phyloP scores from a whole-genome alignment of 2,113 vertebrate species.

The Cygnus buccinator region DNA sequence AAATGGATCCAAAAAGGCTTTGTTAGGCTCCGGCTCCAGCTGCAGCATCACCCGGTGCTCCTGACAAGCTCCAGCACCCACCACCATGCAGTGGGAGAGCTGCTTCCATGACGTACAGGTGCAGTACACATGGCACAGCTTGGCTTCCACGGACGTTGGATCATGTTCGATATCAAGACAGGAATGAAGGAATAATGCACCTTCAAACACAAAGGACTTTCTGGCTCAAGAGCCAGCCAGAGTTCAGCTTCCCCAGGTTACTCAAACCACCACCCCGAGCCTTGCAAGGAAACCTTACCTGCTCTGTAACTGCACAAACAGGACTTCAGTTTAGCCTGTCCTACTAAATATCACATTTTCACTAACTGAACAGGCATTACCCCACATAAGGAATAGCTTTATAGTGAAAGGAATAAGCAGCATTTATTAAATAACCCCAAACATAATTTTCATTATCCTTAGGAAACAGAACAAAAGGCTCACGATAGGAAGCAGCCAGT shows the following conservation, averaged over 20 bases:
- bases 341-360: neutral
- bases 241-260: neutral
- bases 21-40: neutral
- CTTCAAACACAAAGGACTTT: neutral
- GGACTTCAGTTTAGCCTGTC: neutral
- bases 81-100: neutral
- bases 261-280: neutral
- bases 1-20: neutral
- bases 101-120: fast-evolving
- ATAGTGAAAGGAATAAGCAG: neutral
- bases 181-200: neutral
- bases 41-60: neutral
- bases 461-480: neutral
- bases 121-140: neutral
- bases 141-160: neutral
- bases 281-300: neutral
- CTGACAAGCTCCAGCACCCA: fast-evolving
- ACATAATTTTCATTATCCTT: neutral
- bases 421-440: neutral
- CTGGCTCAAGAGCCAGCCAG: fast-evolving
- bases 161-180: neutral
- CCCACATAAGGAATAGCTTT: neutral
- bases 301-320: neutral
- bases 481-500: neutral
- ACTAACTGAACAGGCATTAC: neutral